Evolutionary conservation across 1,140 invertebrate species (phyloP), one percentile per base, ranked within the genome.

Genomic region (Gonioctena quinquepunctata): DNA sequence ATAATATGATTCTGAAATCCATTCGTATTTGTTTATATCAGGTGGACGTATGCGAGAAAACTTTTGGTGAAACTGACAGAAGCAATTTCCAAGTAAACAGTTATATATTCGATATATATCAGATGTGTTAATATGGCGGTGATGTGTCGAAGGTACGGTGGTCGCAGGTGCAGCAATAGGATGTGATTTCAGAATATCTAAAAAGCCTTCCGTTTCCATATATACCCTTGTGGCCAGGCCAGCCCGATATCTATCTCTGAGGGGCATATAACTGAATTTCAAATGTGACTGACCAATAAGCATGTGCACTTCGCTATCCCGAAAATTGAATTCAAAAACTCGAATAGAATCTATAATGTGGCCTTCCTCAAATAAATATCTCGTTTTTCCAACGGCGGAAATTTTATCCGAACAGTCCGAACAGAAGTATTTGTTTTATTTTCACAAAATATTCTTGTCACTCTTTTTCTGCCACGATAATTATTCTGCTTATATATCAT

Each of bases 261-360:
- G 81, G 80, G 80, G 81, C 79, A 81, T 72, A 80, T 76, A 81
- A 82, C 81, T 82, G 81, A 81, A 81, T 81, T 79, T 75, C 74
- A 78, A 81, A 81, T 79, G 78, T 71, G 71, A 74, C 81, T 82
- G 81, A 82, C 81, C 81, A 81, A 81, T 81, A 77, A 76, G 77
- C 33, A 70, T 75, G 75, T 76, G 79, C 72, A 79, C 77, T 79
- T 81, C 80, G 81, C 75, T 79, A 77, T 76, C 76, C 73, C 76
- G 81, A 82, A 81, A 82, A 82, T 82, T 82, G 81, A 82, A 82
- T 82, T 82, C 80, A 82, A 82, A 82, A 82, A 82, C 81, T 81
- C 77, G 79, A 72, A 77, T 78, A 68, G 81, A 82, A 82, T 82
- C 79, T 80, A 81, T 81, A 82, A 82, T 81, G 79, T 77, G 74